phyloP scores from a whole-genome alignment of 1,140 invertebrate species.

The Papilio xuthus region DNA sequence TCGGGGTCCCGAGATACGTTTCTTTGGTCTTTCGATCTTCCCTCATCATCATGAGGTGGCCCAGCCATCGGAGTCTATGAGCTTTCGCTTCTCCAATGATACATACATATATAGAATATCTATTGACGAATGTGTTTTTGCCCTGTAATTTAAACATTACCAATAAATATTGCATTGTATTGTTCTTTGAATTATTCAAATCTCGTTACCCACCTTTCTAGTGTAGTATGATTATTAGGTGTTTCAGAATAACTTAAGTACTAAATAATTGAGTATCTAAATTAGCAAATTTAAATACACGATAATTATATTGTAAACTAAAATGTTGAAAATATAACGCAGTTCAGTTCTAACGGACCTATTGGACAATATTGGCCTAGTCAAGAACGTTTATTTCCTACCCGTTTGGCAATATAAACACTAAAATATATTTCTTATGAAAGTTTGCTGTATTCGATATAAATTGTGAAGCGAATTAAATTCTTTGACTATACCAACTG shows the following conservation, averaged over 20 bases:
- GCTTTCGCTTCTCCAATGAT: no score
- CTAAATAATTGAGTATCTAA: no score
- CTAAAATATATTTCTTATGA: no score
- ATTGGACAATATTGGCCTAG: neutral
- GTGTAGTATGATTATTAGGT: neutral
- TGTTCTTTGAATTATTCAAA: neutral
- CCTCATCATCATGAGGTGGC: no score
- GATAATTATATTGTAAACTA: neutral
- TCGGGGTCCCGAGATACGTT: no score
- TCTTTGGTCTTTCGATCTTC: no score
- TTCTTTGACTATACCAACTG: neutral
- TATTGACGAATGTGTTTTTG: neutral
- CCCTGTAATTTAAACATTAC: no score
- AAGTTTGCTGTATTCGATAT: neutral
- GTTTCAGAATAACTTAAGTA: neutral
- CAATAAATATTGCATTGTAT: no score
- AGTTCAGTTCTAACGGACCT: neutral
- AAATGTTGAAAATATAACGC: neutral
- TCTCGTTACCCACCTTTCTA: neutral
- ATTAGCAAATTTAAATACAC: conserved; percentile 7
- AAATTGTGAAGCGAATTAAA: neutral
- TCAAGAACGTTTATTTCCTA: neutral
- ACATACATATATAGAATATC: no score
- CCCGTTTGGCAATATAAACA: neutral
- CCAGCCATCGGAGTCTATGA: no score